Evolutionary conservation across 2,113 vertebrate species (phyloP), one percentile per base, ranked within the genome.

Genomic region (Shinisaurus crocodilurus): DNA sequence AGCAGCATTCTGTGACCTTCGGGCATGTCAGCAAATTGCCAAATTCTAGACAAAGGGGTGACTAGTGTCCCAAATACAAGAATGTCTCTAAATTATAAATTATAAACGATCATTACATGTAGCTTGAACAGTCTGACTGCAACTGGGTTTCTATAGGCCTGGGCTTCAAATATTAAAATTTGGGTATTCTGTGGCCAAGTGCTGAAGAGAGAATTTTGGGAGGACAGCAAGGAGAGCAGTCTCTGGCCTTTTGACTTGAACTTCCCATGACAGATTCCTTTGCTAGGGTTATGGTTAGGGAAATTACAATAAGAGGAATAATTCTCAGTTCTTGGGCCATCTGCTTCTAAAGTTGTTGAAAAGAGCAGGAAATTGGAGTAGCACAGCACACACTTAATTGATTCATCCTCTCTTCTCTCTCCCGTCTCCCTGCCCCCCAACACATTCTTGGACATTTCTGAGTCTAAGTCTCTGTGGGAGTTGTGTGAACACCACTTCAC

Each of bases 301-400:
- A 85, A 91, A 70, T 37, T 85, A 50, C 32, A 63, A 70, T 70
- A 63, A 63, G 65, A 63, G n/a, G 50, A 85, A 85, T 37, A 88
- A 85, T 72, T 72, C 37, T 63, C 74, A 25, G 74, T 70, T 76
- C 40, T 65, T 48, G 50, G 87, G 45, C 76, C 87, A 89, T 89
- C 90, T 89, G 87, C 87, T 88, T 85, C 74, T 60, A 74, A 72
- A 89, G 37, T 50, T 32, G 48, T 75, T 85, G 82, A 74, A 88
- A 91, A 81, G 82, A 88, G 54, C 82, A 88, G 87, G 87, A 89
- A 89, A 89, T 85, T 81, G 75, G 82, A 91, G 90, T 65, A 88
- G 75, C 50, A 63, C 40, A 88, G 23, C 67, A 15, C 75, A 80
- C 75, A 85, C 50, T 88, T 88, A 69, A 65, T 91, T 85, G 82